Percentiles rank a stretch among this genome's conserved stretches.
phyloP scores from a whole-genome alignment of 2,797 vertebrate species.

The Rhynchonycteris naso region DNA sequence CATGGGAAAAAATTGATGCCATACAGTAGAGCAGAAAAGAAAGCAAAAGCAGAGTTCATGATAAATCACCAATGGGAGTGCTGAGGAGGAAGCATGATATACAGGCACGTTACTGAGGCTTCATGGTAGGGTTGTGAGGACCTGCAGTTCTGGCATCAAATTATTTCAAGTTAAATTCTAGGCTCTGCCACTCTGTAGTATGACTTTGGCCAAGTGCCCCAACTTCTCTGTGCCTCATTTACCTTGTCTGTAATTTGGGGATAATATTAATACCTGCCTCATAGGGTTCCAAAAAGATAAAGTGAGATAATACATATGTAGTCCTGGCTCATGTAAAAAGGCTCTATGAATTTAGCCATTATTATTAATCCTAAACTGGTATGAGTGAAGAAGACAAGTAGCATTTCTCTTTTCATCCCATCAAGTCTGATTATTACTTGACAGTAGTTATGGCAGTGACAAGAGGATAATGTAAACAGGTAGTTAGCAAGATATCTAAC shows the following conservation, averaged over 20 bases:
- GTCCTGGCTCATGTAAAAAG: not conserved
- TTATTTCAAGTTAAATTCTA: not conserved
- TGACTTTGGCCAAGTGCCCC: not conserved
- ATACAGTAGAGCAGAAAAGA: not conserved
- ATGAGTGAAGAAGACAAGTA: not conserved
- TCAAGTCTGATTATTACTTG: not conserved
- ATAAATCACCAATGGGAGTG: too few species aligned
- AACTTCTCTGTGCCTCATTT: not conserved
- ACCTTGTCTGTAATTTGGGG: not conserved
- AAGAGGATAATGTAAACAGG: too few species aligned
- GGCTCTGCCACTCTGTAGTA: not conserved
- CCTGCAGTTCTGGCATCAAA: too few species aligned
- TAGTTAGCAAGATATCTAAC: not conserved
- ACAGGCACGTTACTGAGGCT: rapidly evolving
- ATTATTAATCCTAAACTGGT: not conserved
- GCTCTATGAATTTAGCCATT: rapidly evolving
- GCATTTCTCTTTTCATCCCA: not conserved
- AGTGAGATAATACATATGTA: rapidly evolving
- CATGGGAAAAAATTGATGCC: not conserved
- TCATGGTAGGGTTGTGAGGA: not conserved
- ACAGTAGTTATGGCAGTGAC: not conserved
- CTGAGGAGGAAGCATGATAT: rapidly evolving
- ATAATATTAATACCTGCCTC: not conserved
- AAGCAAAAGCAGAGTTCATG: not conserved
- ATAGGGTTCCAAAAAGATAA: not conserved